These are phyloP conservation scores for Orgyia antiqua DNA, from an alignment of 2,888 invertebrate genomes.

Conservation along the genomic window DNA sequence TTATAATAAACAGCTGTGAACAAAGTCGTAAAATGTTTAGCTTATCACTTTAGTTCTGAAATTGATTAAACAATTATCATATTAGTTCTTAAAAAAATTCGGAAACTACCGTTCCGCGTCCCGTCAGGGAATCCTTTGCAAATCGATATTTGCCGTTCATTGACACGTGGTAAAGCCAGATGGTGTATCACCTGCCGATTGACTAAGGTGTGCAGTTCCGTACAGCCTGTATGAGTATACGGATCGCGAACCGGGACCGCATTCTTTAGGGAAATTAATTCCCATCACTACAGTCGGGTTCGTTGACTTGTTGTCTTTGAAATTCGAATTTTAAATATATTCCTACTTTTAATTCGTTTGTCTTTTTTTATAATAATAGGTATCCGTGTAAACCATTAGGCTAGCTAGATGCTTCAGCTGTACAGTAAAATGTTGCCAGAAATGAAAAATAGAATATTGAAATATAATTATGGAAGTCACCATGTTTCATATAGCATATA, in stretches of 20 bases:
- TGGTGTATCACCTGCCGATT: slow-evolving; percentile 61
- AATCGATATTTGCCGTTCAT: slow-evolving; percentile 37
- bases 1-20: slow-evolving; percentile 24
- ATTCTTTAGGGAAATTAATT: slow-evolving; percentile 50
- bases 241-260: slow-evolving; percentile 50
- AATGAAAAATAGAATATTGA: no score
- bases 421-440: no score
- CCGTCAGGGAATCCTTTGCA: slow-evolving; percentile 43
- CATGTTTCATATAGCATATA: no score
- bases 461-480: no score
- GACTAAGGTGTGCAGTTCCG: slow-evolving; percentile 29
- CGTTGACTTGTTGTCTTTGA: no score
- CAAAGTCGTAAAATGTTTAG: slow-evolving; percentile 7
- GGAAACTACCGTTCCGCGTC: slow-evolving; percentile 27
- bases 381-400: no score
- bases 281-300: slow-evolving; percentile 30
- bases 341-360: no score
- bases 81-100: slow-evolving; percentile 24
- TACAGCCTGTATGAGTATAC: slow-evolving; percentile 35
- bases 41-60: slow-evolving; percentile 27
- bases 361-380: no score
- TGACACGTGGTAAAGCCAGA: slow-evolving; percentile 67
- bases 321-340: no score
- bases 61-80: slow-evolving; percentile 29
- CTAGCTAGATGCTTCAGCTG: no score